These are phyloP conservation scores for Sebastes reedi DNA, from an alignment of 2,797 vertebrate genomes.

Conservation along the genomic window DNA sequence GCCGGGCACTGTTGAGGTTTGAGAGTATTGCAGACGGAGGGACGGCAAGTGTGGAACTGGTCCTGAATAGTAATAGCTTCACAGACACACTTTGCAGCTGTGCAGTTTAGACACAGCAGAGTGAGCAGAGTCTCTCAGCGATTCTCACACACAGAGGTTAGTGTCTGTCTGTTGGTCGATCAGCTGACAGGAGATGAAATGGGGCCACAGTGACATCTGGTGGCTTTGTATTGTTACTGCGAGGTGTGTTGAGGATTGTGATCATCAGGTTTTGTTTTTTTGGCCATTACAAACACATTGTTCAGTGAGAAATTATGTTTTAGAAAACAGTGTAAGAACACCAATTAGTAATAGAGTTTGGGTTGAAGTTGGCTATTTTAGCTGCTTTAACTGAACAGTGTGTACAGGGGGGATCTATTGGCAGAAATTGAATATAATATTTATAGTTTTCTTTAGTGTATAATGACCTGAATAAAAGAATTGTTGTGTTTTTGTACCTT, in stretches of 20 bases:
- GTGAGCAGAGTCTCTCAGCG: slow-evolving; percentile 21
- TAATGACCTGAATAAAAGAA: fast-evolving
- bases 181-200: slow-evolving; percentile 22
- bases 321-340: neutral
- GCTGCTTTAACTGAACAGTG: neutral
- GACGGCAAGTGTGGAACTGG: slow-evolving; percentile 38
- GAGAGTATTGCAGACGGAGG: slow-evolving; percentile 59
- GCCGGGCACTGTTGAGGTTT: slow-evolving; percentile 62
- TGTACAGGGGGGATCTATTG: too few species aligned
- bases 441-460: too few species aligned
- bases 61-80: slow-evolving; percentile 73
- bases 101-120: slow-evolving; percentile 51
- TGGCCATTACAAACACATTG: neutral
- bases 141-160: slow-evolving; percentile 25
- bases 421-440: too few species aligned
- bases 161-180: neutral
- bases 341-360: neutral
- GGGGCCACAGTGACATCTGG: slow-evolving; percentile 84
- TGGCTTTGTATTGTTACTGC: slow-evolving; percentile 46
- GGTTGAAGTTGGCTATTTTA: neutral
- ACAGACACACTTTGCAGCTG: slow-evolving; percentile 49
- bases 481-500: too few species aligned
- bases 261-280: neutral
- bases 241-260: neutral
- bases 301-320: neutral